Conservation (phyloP, 2,797 vertebrate species). For the Oreochromis grahami region DNA sequence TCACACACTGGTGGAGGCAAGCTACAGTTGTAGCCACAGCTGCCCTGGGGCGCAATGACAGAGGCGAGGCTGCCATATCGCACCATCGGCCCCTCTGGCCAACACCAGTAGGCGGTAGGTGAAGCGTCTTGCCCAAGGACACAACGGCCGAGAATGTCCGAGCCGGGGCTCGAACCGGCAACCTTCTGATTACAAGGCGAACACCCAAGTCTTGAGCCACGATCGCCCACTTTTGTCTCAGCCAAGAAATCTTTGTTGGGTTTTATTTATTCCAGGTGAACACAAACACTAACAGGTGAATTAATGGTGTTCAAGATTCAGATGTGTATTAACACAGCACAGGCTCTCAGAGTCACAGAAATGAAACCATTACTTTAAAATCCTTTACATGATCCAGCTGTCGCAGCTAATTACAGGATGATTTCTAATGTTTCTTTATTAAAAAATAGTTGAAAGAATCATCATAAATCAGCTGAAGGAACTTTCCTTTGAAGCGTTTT, state of each 20-base stretch:
- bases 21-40: too few relatives aligned
- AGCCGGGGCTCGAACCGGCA: too few relatives aligned
- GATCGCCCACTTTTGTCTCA: neutral
- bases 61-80: too few relatives aligned
- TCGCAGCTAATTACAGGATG: neutral
- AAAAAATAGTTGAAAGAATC: neutral
- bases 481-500: neutral
- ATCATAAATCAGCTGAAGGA: neutral
- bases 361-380: neutral
- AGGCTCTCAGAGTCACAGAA: neutral
- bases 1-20: too few relatives aligned
- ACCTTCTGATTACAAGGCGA: too few relatives aligned
- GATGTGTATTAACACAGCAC: accelerated
- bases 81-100: too few relatives aligned
- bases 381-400: neutral
- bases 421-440: neutral
- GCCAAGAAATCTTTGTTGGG: neutral
- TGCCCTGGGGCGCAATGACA: too few relatives aligned
- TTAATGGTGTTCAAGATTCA: neutral
- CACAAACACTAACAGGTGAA: neutral
- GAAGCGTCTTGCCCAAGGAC: too few relatives aligned
- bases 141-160: too few relatives aligned
- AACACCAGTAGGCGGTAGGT: too few relatives aligned
- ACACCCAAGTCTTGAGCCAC: too few relatives aligned
- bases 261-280: neutral